Conservation (phyloP, 2,797 vertebrate genomes). For the Sebastes aleutianus region DNA sequence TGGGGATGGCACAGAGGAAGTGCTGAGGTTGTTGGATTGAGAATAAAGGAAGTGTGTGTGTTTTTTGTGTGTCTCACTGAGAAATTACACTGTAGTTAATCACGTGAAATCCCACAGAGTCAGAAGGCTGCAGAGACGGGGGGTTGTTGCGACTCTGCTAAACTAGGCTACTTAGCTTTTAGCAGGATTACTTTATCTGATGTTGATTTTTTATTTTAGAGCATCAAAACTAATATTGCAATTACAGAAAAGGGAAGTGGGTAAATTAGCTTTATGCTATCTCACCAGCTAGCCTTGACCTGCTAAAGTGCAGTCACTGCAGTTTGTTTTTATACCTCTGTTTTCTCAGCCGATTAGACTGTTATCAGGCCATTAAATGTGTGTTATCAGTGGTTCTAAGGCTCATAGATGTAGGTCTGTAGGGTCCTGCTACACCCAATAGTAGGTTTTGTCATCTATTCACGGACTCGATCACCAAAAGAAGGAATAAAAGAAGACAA, state of each 20-base stretch:
- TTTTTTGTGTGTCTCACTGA: background rate
- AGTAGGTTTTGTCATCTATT: too few relatives aligned
- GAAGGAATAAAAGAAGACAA: too few relatives aligned
- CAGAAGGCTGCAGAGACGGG: background rate
- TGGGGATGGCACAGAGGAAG: background rate
- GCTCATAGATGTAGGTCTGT: too few relatives aligned
- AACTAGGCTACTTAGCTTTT: background rate
- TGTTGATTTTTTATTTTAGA: background rate
- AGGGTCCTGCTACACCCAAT: too few relatives aligned
- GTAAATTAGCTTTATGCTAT: background rate
- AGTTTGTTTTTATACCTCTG: background rate
- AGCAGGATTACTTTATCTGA: background rate
- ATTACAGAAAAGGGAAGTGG: background rate
- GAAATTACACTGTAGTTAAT: background rate
- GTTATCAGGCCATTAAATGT: too few relatives aligned
- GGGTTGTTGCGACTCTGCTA: background rate
- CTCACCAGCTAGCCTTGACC: too few relatives aligned
- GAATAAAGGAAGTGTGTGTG: constrained; percentile 7
- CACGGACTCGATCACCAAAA: too few relatives aligned
- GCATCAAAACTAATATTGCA: background rate
- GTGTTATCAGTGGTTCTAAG: too few relatives aligned
- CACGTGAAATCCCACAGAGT: background rate
- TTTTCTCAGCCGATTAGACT: background rate
- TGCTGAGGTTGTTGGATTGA: background rate
- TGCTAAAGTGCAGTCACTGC: too few relatives aligned